phyloP scores from a whole-genome alignment of 2,888 invertebrate genomes.

The Stratiomys singularior region DNA sequence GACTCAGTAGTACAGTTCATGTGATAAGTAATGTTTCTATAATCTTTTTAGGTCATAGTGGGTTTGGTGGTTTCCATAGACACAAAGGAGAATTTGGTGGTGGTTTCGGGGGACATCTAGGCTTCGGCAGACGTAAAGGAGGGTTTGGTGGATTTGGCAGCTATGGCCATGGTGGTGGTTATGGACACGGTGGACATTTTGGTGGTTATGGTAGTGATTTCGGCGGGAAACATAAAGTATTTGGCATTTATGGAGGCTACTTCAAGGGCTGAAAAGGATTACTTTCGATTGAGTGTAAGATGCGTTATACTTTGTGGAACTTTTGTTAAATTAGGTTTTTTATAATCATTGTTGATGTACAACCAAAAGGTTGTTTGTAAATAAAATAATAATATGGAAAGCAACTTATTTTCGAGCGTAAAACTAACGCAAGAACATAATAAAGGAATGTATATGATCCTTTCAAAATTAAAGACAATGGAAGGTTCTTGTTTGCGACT shows the following conservation, averaged over 20 bases:
- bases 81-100: background rate
- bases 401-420: no score
- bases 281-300: no score
- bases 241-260: background rate
- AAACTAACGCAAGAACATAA: no score
- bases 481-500: no score
- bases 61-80: background rate
- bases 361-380: no score
- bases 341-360: no score
- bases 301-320: no score
- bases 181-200: background rate
- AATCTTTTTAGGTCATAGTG: background rate
- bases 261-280: no score
- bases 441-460: no score
- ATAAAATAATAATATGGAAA: no score
- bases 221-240: constrained; percentile 44
- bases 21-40: background rate
- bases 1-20: background rate
- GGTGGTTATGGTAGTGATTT: constrained; percentile 27
- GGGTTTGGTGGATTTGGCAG: background rate
- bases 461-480: no score
- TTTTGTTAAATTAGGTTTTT: no score
- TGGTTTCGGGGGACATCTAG: background rate
- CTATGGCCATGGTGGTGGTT: constrained; percentile 35
- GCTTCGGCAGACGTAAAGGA: constrained; percentile 19